Evolutionary conservation across 2,888 invertebrate genomes (phyloP), one percentile per base, ranked within the genome.

Genomic region (Chaitophorus viminalis): DNA sequence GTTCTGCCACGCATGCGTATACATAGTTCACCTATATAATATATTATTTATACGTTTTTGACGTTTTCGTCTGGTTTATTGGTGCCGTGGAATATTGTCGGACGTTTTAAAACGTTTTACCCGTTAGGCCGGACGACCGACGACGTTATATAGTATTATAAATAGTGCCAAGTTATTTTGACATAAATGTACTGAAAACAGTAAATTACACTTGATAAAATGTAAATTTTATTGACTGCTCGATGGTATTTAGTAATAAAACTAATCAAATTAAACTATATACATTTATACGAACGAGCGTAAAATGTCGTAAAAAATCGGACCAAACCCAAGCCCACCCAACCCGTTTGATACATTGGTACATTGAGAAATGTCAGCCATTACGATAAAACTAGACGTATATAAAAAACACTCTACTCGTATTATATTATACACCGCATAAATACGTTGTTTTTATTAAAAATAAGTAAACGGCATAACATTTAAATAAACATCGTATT

Each of bases 241-340:
- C 76, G 25, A 68, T 46, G 46, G 39, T 65, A 76, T 76, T 84
- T 76, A 84, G 25, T 36, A 36, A 65, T 75, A 52, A 60, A 79
- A 75, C n/a, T 46, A 25, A 52, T 76, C 76, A 84, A 84, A 84
- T 65, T 39, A n/a, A 75, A 36, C 84, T 76, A 14, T 14, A 46
- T 14, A 46, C 11, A 0, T 14, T 2, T 14, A 46, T 14, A 14
- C 46, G 46, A 14, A 46, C 14, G 14, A 46, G 46, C 14, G 14
- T 46, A 14, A 46, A 46, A 70, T 31, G 76, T 76, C 84, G 76
- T 84, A 76, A 84, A 84, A n/a, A 68, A 65, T 84, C 54, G 31
- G 75, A 83, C 74, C 54, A 60, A 83, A 75, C 31, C 84, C 46
- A 46, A 76, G 84, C 84, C 84, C 84, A 84, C 84, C 84, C 84